Evolutionary conservation across 64 coral and sea anemone species (phyloP).

Genomic region (Pocillopora verrucosa): DNA sequence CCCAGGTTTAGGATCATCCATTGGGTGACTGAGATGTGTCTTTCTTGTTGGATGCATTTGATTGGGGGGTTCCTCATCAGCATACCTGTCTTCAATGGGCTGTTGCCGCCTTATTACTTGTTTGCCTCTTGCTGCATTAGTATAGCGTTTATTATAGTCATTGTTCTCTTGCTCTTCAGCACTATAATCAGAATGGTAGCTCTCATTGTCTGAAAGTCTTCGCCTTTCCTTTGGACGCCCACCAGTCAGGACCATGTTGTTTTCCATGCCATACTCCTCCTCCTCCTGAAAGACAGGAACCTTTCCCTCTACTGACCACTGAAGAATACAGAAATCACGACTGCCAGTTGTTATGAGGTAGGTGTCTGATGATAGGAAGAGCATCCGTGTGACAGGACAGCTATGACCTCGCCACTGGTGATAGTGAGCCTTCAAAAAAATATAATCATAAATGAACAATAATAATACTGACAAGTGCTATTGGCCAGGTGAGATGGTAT

Average conservation of each 20-base stretch:
- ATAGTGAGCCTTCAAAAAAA: constrained; percentile 70
- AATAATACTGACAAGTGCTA: no score
- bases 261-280: constrained; percentile 18
- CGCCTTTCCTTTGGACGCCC: not conserved
- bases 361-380: constrained; percentile 72
- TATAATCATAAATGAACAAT: no score
- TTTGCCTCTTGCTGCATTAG: not conserved
- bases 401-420: constrained; percentile 87
- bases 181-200: constrained; percentile 30
- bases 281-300: constrained; percentile 35
- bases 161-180: not conserved
- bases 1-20: not conserved
- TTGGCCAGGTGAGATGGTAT: no score
- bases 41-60: not conserved
- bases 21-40: not conserved
- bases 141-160: not conserved
- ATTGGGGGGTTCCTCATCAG: not conserved
- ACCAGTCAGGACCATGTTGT: not conserved
- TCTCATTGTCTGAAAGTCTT: not conserved
- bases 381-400: constrained; percentile 69
- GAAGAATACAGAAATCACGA: constrained; percentile 73
- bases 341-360: constrained; percentile 82
- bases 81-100: not conserved
- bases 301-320: constrained; percentile 75
- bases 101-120: not conserved